phyloP scores from a whole-genome alignment of 2,888 invertebrate genomes.

The Eudemis profundana region DNA sequence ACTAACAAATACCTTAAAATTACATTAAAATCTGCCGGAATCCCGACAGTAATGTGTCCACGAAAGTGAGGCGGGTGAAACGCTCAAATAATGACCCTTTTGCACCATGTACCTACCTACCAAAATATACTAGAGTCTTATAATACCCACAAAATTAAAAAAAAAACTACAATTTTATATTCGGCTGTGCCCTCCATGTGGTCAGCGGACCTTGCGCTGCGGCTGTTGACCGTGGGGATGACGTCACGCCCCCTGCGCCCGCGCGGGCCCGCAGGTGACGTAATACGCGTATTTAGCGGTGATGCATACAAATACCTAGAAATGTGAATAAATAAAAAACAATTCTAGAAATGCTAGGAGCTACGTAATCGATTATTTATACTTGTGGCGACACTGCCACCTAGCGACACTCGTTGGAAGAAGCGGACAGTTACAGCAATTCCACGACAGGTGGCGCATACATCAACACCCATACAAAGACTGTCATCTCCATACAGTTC shows the following conservation, averaged over 20 bases:
- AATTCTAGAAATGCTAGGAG: constrained; percentile 1
- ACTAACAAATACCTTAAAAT: too few species aligned
- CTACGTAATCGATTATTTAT: constrained; percentile 10
- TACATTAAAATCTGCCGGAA: too few species aligned
- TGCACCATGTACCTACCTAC: too few species aligned
- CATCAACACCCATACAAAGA: too few species aligned
- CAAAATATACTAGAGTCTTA: too few species aligned
- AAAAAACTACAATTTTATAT: constrained; percentile 20
- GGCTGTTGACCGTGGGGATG: constrained; percentile 67
- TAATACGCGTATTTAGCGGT: constrained; percentile 43
- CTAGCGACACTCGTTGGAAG: too few species aligned
- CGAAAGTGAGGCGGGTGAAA: too few species aligned
- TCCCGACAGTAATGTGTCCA: too few species aligned
- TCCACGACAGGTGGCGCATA: too few species aligned
- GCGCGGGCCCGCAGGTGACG: constrained; percentile 46
- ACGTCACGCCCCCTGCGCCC: constrained; percentile 55
- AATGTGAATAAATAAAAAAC: constrained; percentile 9
- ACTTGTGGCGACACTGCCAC: not conserved
- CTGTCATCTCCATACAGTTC: too few species aligned
- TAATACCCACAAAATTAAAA: not conserved
- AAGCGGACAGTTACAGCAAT: too few species aligned
- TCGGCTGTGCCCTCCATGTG: constrained; percentile 40
- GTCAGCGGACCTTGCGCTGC: constrained; percentile 46
- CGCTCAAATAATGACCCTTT: too few species aligned
- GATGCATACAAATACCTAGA: constrained; percentile 31